Percentiles rank a stretch among this genome's conserved stretches.
These are phyloP conservation scores for Megalonaias nervosa DNA, from an alignment of 1,140 invertebrate species.

Conservation along the genomic window DNA sequence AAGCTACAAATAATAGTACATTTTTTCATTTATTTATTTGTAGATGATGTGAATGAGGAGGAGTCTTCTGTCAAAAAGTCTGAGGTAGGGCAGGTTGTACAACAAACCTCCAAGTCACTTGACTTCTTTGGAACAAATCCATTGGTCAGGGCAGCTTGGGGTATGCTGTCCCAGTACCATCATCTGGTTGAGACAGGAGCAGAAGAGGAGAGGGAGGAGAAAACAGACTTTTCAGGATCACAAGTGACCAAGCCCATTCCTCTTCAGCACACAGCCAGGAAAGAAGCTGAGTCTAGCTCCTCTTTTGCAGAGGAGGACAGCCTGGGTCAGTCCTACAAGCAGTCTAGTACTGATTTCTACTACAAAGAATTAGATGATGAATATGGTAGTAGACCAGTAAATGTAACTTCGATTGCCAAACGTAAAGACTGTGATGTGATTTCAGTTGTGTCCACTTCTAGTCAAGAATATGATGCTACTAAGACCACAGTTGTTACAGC, in stretches of 20 bases:
- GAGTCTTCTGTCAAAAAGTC: slow-evolving; percentile 4
- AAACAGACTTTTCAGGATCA: background rate
- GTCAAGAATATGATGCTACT: slow-evolving; percentile 34
- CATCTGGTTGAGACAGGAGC: slow-evolving; percentile 62
- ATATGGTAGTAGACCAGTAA: slow-evolving; percentile 63
- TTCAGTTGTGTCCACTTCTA: slow-evolving; percentile 33
- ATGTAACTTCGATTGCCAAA: slow-evolving; percentile 23
- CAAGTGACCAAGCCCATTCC: slow-evolving; percentile 40
- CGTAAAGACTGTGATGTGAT: slow-evolving; percentile 36
- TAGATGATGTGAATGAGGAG: slow-evolving; percentile 13
- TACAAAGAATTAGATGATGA: slow-evolving; percentile 70
- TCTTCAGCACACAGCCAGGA: slow-evolving; percentile 61
- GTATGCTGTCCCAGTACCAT: slow-evolving; percentile 56
- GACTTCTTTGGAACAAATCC: slow-evolving; percentile 53
- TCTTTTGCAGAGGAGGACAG: slow-evolving; percentile 64
- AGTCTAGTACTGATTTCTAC: slow-evolving; percentile 56
- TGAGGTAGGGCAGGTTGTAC: slow-evolving; percentile 6
- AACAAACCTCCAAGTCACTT: slow-evolving; percentile 29
- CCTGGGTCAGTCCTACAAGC: slow-evolving; percentile 32
- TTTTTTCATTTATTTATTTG: background rate
- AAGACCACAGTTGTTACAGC: background rate
- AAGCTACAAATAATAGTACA: background rate
- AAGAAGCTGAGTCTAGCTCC: slow-evolving; percentile 57
- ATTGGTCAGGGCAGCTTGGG: slow-evolving; percentile 54
- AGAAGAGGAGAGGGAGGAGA: slow-evolving; percentile 40